Evolutionary conservation across 2,797 vertebrate species (phyloP).

Genomic region (Pitangus sulphuratus): DNA sequence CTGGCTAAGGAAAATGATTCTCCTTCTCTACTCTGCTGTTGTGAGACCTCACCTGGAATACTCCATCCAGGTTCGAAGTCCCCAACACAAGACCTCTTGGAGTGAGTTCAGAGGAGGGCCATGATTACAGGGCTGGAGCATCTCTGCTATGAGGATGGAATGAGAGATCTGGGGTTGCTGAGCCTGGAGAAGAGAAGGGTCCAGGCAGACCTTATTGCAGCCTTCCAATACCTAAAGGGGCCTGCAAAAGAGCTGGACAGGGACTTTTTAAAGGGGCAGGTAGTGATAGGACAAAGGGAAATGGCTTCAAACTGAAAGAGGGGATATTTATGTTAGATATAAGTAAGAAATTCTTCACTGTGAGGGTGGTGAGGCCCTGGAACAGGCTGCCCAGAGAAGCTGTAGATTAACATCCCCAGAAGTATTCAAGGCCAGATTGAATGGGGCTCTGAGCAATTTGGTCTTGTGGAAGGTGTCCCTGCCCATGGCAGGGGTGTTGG

Average conservation of each 20-base stretch:
- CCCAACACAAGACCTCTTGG: not conserved
- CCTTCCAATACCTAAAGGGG: not conserved
- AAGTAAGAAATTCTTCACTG: not conserved
- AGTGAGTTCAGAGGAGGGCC: not conserved
- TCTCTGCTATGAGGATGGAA: not conserved
- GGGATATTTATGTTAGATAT: not conserved
- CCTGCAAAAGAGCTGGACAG: not conserved
- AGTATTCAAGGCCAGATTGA: not conserved
- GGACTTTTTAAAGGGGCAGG: not conserved
- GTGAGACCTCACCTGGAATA: not conserved
- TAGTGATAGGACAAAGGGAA: not conserved
- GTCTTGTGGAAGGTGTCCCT: not conserved
- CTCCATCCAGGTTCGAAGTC: rapidly evolving
- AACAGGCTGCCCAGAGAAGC: not conserved
- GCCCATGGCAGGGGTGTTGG: not conserved
- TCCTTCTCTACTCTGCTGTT: not conserved
- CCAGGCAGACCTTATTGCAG: rapidly evolving
- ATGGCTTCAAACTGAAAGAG: not conserved
- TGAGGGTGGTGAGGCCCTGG: not conserved
- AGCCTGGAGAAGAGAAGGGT: not conserved
- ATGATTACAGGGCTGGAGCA: not conserved
- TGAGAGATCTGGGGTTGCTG: not conserved
- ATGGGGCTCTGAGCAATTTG: not conserved
- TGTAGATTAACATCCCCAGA: rapidly evolving
- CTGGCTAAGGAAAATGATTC: not conserved